These are phyloP conservation scores for Conus betulinus DNA, from an alignment of 1,140 invertebrate genomes.

Conservation along the genomic window DNA sequence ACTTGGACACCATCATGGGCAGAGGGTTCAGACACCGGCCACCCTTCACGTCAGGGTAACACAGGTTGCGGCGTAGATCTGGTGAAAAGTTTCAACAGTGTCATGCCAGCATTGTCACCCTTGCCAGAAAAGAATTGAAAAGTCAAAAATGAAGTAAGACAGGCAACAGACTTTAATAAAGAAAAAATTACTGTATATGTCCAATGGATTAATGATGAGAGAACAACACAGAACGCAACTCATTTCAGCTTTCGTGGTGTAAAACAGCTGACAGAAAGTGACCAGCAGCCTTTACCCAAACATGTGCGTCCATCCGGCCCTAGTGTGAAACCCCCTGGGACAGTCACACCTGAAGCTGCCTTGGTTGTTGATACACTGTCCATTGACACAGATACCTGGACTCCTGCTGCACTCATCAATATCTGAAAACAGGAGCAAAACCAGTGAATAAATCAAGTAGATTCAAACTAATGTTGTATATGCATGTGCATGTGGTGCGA, in stretches of 20 bases:
- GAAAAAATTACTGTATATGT: no score
- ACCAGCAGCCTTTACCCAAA: conserved; percentile 56
- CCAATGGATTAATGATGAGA: no score
- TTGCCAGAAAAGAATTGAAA: no score
- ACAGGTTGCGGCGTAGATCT: conserved; percentile 89
- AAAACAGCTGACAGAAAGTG: background rate
- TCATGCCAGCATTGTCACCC: no score
- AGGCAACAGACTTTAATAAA: no score
- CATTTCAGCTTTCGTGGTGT: no score
- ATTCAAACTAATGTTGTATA: no score
- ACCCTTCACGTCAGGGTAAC: conserved; percentile 86
- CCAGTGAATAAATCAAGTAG: no score
- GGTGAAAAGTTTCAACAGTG: conserved; percentile 30
- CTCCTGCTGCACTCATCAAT: conserved; percentile 84
- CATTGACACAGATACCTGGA: conserved; percentile 90
- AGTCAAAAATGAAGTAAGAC: no score
- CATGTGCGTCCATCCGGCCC: conserved; percentile 70
- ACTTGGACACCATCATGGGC: conserved; percentile 85
- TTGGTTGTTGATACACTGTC: conserved; percentile 87
- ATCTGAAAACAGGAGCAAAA: conserved; percentile 57
- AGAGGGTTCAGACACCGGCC: conserved; percentile 88
- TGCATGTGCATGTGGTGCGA: no score
- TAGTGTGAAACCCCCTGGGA: conserved; percentile 68
- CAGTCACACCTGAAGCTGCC: conserved; percentile 82
- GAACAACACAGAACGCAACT: no score